Evolutionary conservation across 2,888 invertebrate species (phyloP).

Genomic region (Chloroclysta siterata): DNA sequence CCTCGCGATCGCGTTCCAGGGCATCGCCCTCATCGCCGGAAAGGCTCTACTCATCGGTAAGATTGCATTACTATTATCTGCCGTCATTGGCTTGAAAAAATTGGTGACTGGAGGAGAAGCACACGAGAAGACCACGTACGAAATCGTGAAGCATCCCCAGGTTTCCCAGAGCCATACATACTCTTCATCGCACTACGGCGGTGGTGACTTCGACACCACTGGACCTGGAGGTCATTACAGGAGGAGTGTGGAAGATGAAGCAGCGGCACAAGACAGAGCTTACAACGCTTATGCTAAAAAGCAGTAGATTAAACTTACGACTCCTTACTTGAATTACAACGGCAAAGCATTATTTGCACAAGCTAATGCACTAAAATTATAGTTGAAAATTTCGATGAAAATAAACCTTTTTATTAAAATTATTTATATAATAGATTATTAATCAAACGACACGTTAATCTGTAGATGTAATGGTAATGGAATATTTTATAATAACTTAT

Average conservation of each 20-base stretch:
- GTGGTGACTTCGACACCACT: slow-evolving; percentile 82
- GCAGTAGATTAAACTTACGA: slow-evolving; percentile 71
- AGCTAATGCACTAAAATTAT: slow-evolving; percentile 35
- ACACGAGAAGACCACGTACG: slow-evolving; percentile 92
- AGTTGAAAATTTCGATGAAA: slow-evolving; percentile 42
- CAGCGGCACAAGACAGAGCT: slow-evolving; percentile 86
- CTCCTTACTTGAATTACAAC: slow-evolving; percentile 71
- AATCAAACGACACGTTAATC: slow-evolving; percentile 53
- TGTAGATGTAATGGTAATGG: slow-evolving; percentile 38
- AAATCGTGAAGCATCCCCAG: slow-evolving; percentile 94
- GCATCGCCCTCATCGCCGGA: slow-evolving; percentile 90
- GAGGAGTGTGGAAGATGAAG: slow-evolving; percentile 84
- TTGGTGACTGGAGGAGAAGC: slow-evolving; percentile 87
- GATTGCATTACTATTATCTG: slow-evolving; percentile 91
- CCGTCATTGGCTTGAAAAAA: slow-evolving; percentile 92
- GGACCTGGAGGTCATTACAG: slow-evolving; percentile 86
- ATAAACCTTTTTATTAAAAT: slow-evolving; percentile 22
- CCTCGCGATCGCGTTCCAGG: slow-evolving; percentile 90
- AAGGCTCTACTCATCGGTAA: slow-evolving; percentile 93
- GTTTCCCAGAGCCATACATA: slow-evolving; percentile 91
- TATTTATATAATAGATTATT: slow-evolving; percentile 39
- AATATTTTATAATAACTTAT: slow-evolving; percentile 19
- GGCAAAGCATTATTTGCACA: slow-evolving; percentile 57
- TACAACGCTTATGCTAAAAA: slow-evolving; percentile 83
- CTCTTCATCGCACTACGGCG: slow-evolving; percentile 88